Percentiles rank a stretch among this genome's conserved stretches.
phyloP scores from a whole-genome alignment of 2,113 vertebrate genomes.

The Gnathonemus echidnorhynchus region DNA sequence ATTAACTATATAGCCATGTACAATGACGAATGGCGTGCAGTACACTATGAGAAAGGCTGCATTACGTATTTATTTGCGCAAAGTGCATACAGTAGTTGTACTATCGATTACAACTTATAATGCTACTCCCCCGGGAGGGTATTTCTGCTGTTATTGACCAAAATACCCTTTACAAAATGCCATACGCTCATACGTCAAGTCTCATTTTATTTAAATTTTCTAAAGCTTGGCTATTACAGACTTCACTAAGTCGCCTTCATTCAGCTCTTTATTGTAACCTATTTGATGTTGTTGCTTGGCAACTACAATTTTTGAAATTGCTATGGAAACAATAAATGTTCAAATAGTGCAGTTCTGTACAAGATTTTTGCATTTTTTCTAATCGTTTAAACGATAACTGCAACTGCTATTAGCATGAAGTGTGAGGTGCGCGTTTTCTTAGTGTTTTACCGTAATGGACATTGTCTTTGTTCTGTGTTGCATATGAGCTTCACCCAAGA shows the following conservation, averaged over 20 bases:
- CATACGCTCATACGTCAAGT: not conserved
- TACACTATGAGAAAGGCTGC: not conserved
- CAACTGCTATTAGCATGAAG: not conserved
- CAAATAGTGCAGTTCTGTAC: conserved; percentile 59
- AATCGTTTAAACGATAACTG: conserved; percentile 21
- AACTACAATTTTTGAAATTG: conserved; percentile 63
- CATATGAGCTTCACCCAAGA: not conserved
- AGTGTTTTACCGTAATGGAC: not conserved
- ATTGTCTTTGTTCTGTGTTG: conserved; percentile 19
- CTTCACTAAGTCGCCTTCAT: conserved; percentile 52
- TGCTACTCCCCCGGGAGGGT: not conserved
- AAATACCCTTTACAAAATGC: not conserved
- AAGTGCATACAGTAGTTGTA: not conserved
- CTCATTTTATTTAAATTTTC: not conserved
- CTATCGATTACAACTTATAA: not conserved
- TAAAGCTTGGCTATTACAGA: not conserved
- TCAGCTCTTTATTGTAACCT: conserved; percentile 58
- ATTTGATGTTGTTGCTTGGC: conserved; percentile 76
- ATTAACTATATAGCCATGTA: not conserved
- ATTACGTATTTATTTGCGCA: not conserved
- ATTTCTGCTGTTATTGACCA: not conserved
- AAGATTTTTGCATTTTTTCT: conserved; percentile 48
- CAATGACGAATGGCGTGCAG: not conserved
- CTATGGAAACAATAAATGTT: conserved; percentile 66
- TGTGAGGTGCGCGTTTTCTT: not conserved